phyloP scores from a whole-genome alignment of 1,140 invertebrate genomes.

The Laupala kohalensis region DNA sequence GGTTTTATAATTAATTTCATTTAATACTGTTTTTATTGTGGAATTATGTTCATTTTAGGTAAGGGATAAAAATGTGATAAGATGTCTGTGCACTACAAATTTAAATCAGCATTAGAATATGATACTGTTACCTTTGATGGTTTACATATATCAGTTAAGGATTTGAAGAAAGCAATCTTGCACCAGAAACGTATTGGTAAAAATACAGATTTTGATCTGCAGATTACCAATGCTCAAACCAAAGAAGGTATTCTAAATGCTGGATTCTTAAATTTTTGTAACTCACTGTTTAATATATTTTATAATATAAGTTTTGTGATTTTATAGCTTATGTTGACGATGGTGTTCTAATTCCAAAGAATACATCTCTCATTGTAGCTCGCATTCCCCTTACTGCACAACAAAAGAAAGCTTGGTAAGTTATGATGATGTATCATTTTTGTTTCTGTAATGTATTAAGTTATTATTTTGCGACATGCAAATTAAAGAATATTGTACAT shows the following conservation, averaged over 20 bases:
- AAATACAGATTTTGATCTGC: slow-evolving; percentile 86
- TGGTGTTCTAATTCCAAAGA: slow-evolving; percentile 83
- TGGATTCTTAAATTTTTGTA: neutral
- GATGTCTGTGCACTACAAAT: slow-evolving; percentile 97
- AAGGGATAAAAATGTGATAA: slow-evolving; percentile 17
- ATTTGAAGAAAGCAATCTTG: slow-evolving; percentile 88
- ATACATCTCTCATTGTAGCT: slow-evolving; percentile 91
- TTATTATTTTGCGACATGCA: too few relatives aligned
- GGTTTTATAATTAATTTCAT: neutral
- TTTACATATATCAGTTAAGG: slow-evolving; percentile 84
- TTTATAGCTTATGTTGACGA: slow-evolving; percentile 83
- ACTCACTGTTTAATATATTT: neutral
- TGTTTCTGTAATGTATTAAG: neutral
- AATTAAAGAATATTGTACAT: too few relatives aligned
- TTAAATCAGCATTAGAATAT: slow-evolving; percentile 88
- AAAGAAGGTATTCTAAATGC: slow-evolving; percentile 66
- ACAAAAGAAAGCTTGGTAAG: slow-evolving; percentile 62
- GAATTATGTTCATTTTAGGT: neutral
- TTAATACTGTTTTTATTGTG: neutral
- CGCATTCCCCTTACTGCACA: slow-evolving; percentile 70
- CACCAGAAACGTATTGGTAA: slow-evolving; percentile 90
- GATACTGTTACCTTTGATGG: slow-evolving; percentile 96
- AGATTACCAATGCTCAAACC: slow-evolving; percentile 94
- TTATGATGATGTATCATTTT: neutral
- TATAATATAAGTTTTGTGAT: slow-evolving; percentile 19